phyloP scores from a whole-genome alignment of 2,888 invertebrate genomes.

The Drosophila antonietae region DNA sequence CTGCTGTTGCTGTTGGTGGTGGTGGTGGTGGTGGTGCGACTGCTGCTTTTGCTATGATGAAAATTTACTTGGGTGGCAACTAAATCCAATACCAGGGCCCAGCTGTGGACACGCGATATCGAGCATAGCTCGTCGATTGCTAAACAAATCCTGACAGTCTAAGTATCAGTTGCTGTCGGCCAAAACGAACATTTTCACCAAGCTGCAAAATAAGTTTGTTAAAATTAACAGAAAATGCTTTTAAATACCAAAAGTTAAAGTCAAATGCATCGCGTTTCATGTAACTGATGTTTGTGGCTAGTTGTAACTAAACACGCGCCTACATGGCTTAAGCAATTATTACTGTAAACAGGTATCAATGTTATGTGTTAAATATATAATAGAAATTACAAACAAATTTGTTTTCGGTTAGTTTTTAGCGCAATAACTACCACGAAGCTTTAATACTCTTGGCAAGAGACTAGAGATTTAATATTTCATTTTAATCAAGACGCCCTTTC shows the following conservation, averaged over 20 bases:
- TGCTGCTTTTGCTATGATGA: background rate
- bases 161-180: conserved; percentile 1
- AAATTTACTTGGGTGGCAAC: conserved; percentile 13
- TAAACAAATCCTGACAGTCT: background rate
- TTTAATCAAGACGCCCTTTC: background rate
- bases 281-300: conserved; percentile 46
- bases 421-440: conserved; percentile 1
- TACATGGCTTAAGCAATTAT: conserved; percentile 4
- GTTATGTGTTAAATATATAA: conserved; percentile 10
- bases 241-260: conserved; percentile 35
- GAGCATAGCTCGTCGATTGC: background rate
- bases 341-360: conserved; percentile 5
- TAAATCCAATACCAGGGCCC: background rate
- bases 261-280: conserved; percentile 55
- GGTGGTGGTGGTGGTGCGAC: background rate
- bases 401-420: background rate
- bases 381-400: conserved; percentile 11
- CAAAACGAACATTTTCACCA: conserved; percentile 7
- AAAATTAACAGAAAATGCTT: conserved; percentile 12
- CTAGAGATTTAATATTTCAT: background rate
- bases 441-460: conserved; percentile 1
- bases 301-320: conserved; percentile 50
- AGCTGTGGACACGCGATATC: conserved; percentile 8
- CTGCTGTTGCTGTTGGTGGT: background rate
- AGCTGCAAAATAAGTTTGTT: background rate